Conservation (phyloP, 2,113 vertebrate genomes). For the Archocentrus centrarchus region DNA sequence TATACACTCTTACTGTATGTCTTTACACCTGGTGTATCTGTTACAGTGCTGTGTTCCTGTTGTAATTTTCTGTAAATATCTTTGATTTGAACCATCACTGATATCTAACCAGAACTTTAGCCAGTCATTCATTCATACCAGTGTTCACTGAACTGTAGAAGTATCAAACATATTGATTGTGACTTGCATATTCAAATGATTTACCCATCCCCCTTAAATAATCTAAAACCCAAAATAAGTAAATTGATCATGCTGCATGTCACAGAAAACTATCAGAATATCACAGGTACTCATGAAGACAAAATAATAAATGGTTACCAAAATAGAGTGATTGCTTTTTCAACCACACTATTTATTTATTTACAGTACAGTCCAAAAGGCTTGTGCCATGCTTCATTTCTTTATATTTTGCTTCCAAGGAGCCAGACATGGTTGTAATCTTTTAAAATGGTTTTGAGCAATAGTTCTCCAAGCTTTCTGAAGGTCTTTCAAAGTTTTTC, state of each 20-base stretch:
- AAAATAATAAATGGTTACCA: background rate
- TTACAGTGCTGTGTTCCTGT: background rate
- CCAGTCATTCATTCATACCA: background rate
- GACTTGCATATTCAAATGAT: background rate
- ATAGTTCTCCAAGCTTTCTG: background rate
- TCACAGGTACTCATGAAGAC: background rate
- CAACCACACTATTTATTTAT: background rate
- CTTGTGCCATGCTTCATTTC: background rate
- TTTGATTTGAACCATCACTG: background rate
- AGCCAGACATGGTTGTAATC: background rate
- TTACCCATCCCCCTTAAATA: background rate
- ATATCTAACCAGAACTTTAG: background rate
- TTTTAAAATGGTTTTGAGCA: background rate
- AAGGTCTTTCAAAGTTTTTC: background rate
- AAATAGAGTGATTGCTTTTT: background rate
- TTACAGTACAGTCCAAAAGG: background rate
- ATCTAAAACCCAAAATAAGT: background rate
- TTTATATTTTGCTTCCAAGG: background rate
- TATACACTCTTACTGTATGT: background rate
- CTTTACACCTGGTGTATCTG: too few species aligned
- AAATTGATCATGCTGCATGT: background rate
- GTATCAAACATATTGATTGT: background rate
- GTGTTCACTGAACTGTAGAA: background rate
- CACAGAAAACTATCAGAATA: background rate
- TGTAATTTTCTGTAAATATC: background rate